These are phyloP conservation scores for Microtus ochrogaster DNA, from an alignment of 2,113 vertebrate species.

Conservation along the genomic window DNA sequence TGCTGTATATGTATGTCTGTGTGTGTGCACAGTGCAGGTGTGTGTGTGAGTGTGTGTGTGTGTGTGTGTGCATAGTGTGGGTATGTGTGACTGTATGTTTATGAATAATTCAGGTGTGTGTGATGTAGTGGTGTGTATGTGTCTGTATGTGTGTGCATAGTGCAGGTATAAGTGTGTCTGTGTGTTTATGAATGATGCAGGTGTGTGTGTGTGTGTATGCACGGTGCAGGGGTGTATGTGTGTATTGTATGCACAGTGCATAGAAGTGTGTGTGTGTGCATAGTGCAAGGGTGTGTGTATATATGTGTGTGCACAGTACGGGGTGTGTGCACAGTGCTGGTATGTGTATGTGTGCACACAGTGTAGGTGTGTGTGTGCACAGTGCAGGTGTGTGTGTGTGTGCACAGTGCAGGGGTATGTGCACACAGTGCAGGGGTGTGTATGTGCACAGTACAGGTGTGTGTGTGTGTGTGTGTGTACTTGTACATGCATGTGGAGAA, in stretches of 20 bases:
- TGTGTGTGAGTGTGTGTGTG: neutral
- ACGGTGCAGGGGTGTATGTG: too few relatives aligned
- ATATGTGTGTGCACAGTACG: neutral
- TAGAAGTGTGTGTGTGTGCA: neutral
- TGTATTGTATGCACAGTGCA: too few relatives aligned
- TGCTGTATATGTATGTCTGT: too few relatives aligned
- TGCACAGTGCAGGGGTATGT: neutral
- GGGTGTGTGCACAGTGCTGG: neutral
- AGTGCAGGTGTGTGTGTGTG: neutral
- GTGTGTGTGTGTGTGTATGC: neutral
- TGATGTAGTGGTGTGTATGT: neutral
- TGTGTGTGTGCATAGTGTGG: neutral
- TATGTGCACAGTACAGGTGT: neutral
- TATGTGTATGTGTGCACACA: neutral
- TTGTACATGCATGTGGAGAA: neutral
- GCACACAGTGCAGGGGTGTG: neutral
- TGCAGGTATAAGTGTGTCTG: too few relatives aligned
- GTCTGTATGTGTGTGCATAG: neutral
- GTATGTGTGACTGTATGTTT: neutral
- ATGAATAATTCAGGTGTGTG: neutral
- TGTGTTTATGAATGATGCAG: too few relatives aligned
- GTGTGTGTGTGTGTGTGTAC: neutral
- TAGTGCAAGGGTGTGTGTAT: neutral
- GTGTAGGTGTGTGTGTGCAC: neutral
- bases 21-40: neutral